A percentile compares a stretch with the other conserved stretches of the same genome.
Conservation (phyloP, 2,113 vertebrate genomes). For the rat (Rattus norvegicus) region GRCr8 NC_086032.1:65704001-65704500, state of each 20-base stretch:
- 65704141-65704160: background rate
- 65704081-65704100: background rate
- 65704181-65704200: background rate
- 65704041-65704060: background rate
- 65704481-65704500: background rate
- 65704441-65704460: background rate
- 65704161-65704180: background rate
- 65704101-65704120: background rate
- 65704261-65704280: background rate
- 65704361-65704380: background rate
- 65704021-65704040: background rate
- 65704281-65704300: background rate
- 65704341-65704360: background rate
- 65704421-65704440: background rate
- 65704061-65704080: background rate
- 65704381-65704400: background rate
- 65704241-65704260: background rate
- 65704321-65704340: background rate
- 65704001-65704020: background rate
- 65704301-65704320: background rate
- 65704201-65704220: accelerated
- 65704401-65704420: background rate
- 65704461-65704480: background rate
- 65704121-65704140: background rate
- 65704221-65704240: background rate